Conservation (phyloP, 1,140 invertebrate species). For the Dryas iulia region DNA sequence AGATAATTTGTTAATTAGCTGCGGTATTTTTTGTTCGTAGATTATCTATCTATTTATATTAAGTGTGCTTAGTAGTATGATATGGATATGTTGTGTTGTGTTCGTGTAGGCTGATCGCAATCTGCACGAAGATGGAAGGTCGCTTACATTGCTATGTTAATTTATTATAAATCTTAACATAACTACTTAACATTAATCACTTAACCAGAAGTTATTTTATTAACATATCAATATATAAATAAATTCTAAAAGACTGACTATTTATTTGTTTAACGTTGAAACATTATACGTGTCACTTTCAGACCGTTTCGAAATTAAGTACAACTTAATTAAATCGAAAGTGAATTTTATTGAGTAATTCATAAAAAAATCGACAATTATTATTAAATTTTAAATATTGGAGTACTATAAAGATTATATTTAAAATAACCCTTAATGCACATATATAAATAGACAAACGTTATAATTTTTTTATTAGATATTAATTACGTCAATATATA, state of each 20-base stretch:
- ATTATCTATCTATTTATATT: neutral
- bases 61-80: neutral
- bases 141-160: neutral
- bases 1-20: neutral
- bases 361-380: too few species aligned
- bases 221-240: neutral
- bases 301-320: neutral
- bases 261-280: too few species aligned
- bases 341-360: too few species aligned
- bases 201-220: neutral
- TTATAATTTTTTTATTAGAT: neutral
- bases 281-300: neutral
- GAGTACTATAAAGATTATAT: too few species aligned
- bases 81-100: neutral
- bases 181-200: neutral
- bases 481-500: conserved; percentile 9
- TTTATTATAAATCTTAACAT: neutral
- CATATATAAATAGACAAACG: conserved; percentile 6
- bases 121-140: neutral
- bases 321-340: too few species aligned
- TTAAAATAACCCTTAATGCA: too few species aligned
- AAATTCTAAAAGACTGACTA: neutral
- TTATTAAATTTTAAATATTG: too few species aligned
- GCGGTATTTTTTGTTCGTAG: neutral
- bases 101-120: neutral